Conservation (phyloP, 2,113 vertebrate genomes). For the Ursus arctos region DNA sequence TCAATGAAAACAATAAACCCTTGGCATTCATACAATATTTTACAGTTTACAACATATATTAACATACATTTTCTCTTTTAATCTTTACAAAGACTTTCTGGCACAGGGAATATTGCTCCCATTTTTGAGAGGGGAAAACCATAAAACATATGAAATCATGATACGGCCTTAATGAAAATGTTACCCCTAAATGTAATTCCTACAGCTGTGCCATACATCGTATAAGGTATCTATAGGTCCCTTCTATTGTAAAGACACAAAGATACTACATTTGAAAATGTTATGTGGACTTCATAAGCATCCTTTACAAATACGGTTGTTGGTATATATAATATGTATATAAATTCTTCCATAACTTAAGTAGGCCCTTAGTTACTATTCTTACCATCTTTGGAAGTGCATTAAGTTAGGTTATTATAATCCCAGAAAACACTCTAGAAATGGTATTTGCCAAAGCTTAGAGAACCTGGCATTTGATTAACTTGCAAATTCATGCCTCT, state of each 20-base stretch:
- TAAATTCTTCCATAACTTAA: neutral
- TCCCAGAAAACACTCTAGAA: neutral
- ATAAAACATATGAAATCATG: neutral
- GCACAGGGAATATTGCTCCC: neutral
- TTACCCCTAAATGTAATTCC: neutral
- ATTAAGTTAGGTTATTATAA: neutral
- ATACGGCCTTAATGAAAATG: slow-evolving; percentile 17
- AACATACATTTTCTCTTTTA: slow-evolving; percentile 22
- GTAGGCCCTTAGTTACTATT: neutral
- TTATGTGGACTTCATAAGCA: neutral
- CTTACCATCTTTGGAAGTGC: neutral
- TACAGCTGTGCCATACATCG: neutral
- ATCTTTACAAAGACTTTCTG: slow-evolving; percentile 21
- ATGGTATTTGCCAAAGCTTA: neutral
- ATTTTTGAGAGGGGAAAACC: slow-evolving; percentile 10
- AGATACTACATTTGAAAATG: neutral
- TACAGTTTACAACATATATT: neutral
- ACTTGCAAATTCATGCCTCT: neutral
- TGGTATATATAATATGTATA: neutral
- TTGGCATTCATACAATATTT: slow-evolving; percentile 5
- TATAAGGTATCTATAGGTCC: neutral
- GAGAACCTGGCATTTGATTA: neutral
- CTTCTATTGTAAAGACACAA: neutral
- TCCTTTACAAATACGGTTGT: neutral
- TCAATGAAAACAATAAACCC: neutral